phyloP scores from a whole-genome alignment of 2,888 invertebrate species.

The Zele albiditarsus region DNA sequence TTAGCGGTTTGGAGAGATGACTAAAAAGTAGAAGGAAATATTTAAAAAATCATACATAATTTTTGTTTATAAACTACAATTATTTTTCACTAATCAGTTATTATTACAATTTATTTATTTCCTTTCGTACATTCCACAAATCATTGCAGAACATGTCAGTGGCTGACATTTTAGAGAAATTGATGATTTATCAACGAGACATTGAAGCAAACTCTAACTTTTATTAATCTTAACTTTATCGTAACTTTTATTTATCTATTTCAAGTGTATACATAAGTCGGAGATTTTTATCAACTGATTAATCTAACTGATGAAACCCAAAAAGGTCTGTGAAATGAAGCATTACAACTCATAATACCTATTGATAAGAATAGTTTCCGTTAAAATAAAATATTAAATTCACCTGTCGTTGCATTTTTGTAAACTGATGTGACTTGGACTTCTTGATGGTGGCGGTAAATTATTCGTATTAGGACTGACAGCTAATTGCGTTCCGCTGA shows the following conservation, averaged over 20 bases:
- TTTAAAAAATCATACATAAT: constrained; percentile 10
- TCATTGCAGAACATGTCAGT: constrained; percentile 60
- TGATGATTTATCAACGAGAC: constrained; percentile 11
- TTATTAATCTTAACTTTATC: too few species aligned
- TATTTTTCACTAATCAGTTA: constrained; percentile 2
- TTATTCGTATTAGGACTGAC: constrained; percentile 57
- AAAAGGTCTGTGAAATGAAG: too few species aligned
- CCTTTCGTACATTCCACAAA: constrained; percentile 53
- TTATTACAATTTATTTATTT: background rate
- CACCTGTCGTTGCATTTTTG: constrained; percentile 68
- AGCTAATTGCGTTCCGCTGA: constrained; percentile 62
- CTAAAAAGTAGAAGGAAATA: constrained; percentile 55
- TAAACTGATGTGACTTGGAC: constrained; percentile 69
- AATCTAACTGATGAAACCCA: too few species aligned
- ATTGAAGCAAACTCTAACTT: background rate
- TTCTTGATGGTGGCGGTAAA: constrained; percentile 64
- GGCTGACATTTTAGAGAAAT: constrained; percentile 6
- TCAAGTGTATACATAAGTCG: too few species aligned
- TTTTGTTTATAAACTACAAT: constrained; percentile 1
- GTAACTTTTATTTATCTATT: too few species aligned
- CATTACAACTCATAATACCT: too few species aligned
- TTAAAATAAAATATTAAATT: too few species aligned
- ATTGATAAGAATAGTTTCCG: too few species aligned
- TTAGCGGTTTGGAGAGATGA: constrained; percentile 72
- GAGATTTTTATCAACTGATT: too few species aligned